Percentiles rank a stretch among this genome's conserved stretches.
These are phyloP conservation scores for Drosophila kepulauana DNA, from an alignment of 1,140 invertebrate species.

Conservation along the genomic window DNA sequence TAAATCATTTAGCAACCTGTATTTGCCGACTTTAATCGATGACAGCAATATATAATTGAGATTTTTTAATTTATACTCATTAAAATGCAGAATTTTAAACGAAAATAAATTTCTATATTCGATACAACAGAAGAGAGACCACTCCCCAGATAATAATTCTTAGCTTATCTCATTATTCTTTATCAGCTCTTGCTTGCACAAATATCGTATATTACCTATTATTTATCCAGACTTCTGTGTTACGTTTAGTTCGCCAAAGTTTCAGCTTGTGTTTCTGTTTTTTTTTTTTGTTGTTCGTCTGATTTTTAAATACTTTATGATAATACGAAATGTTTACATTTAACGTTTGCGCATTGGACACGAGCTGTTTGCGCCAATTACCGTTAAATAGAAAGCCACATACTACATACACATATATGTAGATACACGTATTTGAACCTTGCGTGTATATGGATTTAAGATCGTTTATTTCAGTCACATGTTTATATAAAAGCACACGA, in stretches of 20 bases:
- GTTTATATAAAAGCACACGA: conserved; percentile 42
- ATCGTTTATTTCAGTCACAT: conserved; percentile 54
- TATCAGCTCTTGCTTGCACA: not conserved
- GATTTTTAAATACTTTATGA: conserved; percentile 15
- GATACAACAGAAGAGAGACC: not conserved
- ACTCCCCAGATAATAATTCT: conserved; percentile 1
- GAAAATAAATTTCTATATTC: not conserved
- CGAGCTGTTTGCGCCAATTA: conserved; percentile 67
- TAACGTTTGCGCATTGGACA: conserved; percentile 54
- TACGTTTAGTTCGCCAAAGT: conserved; percentile 3
- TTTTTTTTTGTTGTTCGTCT: not conserved
- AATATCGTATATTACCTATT: not conserved
- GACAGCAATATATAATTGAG: not conserved
- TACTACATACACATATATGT: conserved; percentile 14
- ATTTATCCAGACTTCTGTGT: conserved; percentile 20
- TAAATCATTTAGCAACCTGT: too few species aligned
- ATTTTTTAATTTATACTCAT: not conserved
- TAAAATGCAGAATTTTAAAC: too few species aligned
- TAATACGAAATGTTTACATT: conserved; percentile 49
- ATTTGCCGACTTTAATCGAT: not conserved
- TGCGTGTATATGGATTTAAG: not conserved
- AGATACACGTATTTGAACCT: not conserved
- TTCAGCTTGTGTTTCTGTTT: not conserved
- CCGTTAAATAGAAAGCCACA: conserved; percentile 58
- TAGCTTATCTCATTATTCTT: not conserved